phyloP scores from a whole-genome alignment of 2,888 invertebrate genomes.

The Cryptocephalus moraei region DNA sequence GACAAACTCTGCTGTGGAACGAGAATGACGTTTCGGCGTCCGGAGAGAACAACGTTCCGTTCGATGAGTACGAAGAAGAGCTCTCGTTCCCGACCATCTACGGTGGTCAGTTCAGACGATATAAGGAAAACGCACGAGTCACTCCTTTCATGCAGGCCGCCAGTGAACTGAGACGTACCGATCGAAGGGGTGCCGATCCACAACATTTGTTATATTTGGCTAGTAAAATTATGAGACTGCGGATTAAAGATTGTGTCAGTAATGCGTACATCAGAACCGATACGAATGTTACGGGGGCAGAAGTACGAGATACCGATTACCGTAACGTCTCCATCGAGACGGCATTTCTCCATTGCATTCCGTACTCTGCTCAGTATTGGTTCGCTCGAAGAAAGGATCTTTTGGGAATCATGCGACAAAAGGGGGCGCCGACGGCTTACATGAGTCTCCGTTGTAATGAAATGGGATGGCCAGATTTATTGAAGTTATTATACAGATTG shows the following conservation, averaged over 20 bases:
- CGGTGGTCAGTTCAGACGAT: not conserved
- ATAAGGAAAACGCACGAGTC: not conserved
- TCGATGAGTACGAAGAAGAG: not conserved
- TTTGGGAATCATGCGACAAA: constrained; percentile 30
- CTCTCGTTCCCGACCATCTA: not conserved
- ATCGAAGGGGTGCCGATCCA: not conserved
- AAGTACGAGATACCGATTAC: too few relatives aligned
- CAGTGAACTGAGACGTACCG: not conserved
- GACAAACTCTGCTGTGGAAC: not conserved
- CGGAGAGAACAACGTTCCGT: not conserved
- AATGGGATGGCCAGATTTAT: constrained; percentile 27
- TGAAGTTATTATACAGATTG: constrained; percentile 24
- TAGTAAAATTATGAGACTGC: not conserved
- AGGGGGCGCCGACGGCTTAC: constrained; percentile 31
- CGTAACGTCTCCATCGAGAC: not conserved
- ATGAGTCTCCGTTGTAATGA: constrained; percentile 36
- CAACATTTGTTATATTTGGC: constrained; percentile 3
- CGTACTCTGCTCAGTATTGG: not conserved
- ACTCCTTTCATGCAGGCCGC: constrained; percentile 2
- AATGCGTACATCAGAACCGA: not conserved
- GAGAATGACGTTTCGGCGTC: not conserved
- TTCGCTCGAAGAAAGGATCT: not conserved
- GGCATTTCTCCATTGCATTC: not conserved
- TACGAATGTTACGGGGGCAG: too few relatives aligned
- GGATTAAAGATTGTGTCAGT: not conserved